Base-by-base conservation (phyloP, 1,140 invertebrate genomes). In the Zaprionus vittiger region DNA sequence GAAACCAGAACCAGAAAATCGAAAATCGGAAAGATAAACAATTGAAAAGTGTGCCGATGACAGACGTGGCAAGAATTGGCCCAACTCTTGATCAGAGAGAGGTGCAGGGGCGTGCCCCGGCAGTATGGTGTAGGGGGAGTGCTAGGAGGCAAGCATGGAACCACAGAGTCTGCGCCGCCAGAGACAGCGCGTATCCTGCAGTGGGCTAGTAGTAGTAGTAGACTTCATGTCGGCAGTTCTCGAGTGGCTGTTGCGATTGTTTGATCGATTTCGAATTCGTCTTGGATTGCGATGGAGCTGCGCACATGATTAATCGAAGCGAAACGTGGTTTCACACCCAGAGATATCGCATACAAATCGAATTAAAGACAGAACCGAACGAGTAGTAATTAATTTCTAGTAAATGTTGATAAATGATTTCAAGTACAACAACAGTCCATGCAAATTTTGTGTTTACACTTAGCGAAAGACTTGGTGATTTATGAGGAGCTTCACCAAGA, bases 311-410 rank as follows among this genome's bases (percentile, higher is more conserved):
- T 85, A 80, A 90, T 90, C 85, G 76, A 54, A 55, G 52, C 76
- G 64, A 69, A 85, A 82, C 79, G 77, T 73, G 76, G 83, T 90
- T 90, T 90, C 85, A 90, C 85, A 90, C 85, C 82, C 82, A 79
- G 62, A 62, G 70, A 81, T 81, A 89, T 81, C 74, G 84, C 79
- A 87, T 80, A 89, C 82, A 85, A 90, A 90, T 90, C 86, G 81
- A 90, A 90, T 90, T 90, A 85, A 85, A 90, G 79, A 82, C 82
- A 82, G 77, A 65, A 74, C 41, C 56, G 65, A 72, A 69, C 70
- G 77, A 73, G 69, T 56, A 56, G 63, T 80, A 86, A 86, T 86
- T 86, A 86, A 86, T 86, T 86, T 87, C 83, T 67, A 73, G 55
- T 67, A 41, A 86, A 80, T 86, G 75, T 83, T 86, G 83, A 86